A percentile compares a stretch with the other conserved stretches of the same genome.
Conservation (phyloP, 2,888 invertebrate species). For the Aporophyla nigra region DNA sequence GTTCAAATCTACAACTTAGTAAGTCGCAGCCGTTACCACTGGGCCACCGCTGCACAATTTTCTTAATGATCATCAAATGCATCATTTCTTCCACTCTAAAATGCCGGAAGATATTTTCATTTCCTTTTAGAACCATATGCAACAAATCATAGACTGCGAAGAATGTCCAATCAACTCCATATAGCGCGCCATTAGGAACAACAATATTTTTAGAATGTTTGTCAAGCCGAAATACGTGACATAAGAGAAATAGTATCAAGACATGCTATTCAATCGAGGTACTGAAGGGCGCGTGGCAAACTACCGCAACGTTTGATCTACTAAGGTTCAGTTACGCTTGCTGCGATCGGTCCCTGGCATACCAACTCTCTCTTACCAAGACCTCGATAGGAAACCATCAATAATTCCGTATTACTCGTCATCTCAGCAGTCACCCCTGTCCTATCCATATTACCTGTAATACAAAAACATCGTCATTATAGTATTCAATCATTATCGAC, state of each 20-base stretch:
- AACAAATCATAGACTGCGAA: conserved; percentile 30
- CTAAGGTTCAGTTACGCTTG: too few species aligned
- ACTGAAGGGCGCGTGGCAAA: neutral
- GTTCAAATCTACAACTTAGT: too few species aligned
- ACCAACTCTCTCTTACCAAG: too few species aligned
- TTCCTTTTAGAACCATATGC: neutral
- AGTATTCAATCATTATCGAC: too few species aligned
- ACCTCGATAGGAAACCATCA: too few species aligned
- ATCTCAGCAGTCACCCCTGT: too few species aligned
- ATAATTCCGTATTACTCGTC: too few species aligned
- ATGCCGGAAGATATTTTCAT: conserved; percentile 25
- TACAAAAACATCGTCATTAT: too few species aligned
- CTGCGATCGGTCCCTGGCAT: too few species aligned
- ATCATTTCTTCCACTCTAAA: neutral
- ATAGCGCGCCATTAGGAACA: neutral
- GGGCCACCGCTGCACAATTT: neutral
- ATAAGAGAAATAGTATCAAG: neutral
- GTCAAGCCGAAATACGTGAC: conserved; percentile 10
- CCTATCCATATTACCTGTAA: too few species aligned
- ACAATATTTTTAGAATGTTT: conserved; percentile 13
- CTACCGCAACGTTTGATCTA: neutral
- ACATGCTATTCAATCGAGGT: neutral
- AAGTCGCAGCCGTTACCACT: too few species aligned
- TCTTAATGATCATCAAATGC: conserved; percentile 21
- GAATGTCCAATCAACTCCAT: neutral